Evolutionary conservation across 2,797 vertebrate species (phyloP), one percentile per base, ranked within the genome.

Genomic region (Pipistrellus nathusii): DNA sequence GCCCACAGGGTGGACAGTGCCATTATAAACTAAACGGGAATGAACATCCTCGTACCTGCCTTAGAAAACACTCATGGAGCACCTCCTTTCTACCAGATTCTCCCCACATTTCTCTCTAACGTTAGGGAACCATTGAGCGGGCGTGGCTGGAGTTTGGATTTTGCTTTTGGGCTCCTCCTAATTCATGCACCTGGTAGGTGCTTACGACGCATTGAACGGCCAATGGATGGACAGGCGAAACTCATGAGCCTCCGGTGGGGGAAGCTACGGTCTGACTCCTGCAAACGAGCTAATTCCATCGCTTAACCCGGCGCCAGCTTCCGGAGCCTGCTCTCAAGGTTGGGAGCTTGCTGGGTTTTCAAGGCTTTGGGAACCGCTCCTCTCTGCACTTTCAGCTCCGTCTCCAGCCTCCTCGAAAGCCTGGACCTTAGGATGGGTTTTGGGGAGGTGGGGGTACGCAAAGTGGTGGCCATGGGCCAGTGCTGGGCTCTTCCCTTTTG

Each of bases 361-460:
- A 66, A 17, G 89, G 11, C 32, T 48, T 72, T 82, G 77, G 23
- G 3, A 15, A 59, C 83, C 84, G 48, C 20, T 59, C 8, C 6
- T 51, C 4, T 83, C 72, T 92, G 55, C 14, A 38, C 27, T 46
- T 44, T 9, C 0, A 0, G 57, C 51, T 62, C 10, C 13, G 9
- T 57, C 48, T 27, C 35, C 38, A 76, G 59, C 18, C 20, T 91
- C 66, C 27, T 35, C 38, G 8, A 53, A 78, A 32, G 6, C 41
- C 78, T 84, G 59, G 75, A 10, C 6, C n/a, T 76, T 32, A 35
- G 23, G 27, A 80, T 48, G 38, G 18, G 30, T 25, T 80, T 27
- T 15, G 13, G 51, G 17, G 10, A 41, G 41, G 0, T 11, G 10
- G 3, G 20, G 3, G 20, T 21, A 3, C 2, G 6, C 5, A 12